Base-by-base conservation (phyloP, 2,888 invertebrate genomes). In the Homarus gammarus region DNA sequence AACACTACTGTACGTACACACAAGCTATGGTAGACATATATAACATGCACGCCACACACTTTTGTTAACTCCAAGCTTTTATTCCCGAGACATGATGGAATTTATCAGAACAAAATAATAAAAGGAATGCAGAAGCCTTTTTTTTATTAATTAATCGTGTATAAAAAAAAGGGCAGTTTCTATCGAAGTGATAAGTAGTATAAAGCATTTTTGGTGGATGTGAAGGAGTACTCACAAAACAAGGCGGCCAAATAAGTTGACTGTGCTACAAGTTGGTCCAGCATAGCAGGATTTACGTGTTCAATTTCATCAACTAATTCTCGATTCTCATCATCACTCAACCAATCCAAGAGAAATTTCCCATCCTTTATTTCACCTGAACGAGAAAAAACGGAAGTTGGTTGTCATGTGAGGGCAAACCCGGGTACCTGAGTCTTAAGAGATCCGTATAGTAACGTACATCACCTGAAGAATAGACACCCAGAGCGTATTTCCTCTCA, bases 261-360 rank as follows among this genome's bases (percentile, higher is more conserved):
- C 73, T 93, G 93, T 38, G 93, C 93, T 64, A 93, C 92, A 33
- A 93, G 92, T 89, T 93, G 93, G 79, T 93, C 93, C 79, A 93
- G 89, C 93, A 93, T 93, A 61, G 93, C 92, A 70, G 92, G 88
- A 91, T 93, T 93, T 61, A 93, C 93, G 82, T 93, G 92, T 92
- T 93, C 93, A 88, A 93, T 93, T 91, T 93, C 93, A 90, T 93
- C 93, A 73, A 93, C 92, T 82, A 93, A 90, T 92, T 93, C 93
- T 15, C 93, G 92, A 90, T 93, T 93, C 64, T 93, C 93, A 86
- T 93, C 93, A 92, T 93, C 93, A 84, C 92, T 93, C 64, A 93
- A 92, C 93, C 93, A 93, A 79, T 93, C 93, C 44, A 93, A 92
- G 15, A 93, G 92, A 81, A 91, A 84, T 83, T 93, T 93, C 88